These are phyloP conservation scores for Condylura cristata DNA, from an alignment of 2,113 vertebrate species.

Conservation along the genomic window DNA sequence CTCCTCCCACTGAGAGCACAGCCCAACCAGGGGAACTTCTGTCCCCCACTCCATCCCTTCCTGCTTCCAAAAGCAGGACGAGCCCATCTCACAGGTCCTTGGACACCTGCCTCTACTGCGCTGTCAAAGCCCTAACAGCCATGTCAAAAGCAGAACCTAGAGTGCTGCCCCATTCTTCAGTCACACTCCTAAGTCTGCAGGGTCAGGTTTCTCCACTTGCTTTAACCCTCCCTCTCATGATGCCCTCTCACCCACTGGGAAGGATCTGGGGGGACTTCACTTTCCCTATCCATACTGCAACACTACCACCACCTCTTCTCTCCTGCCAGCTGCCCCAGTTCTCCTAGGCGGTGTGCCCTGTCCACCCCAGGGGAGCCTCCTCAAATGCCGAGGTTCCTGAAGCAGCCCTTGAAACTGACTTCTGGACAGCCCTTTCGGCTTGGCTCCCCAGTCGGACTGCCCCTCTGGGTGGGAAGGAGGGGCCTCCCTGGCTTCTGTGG, in stretches of 20 bases:
- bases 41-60: not conserved
- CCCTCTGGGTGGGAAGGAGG: not conserved
- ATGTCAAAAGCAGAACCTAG: too few species aligned
- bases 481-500: not conserved
- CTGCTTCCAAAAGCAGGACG: not conserved
- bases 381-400: not conserved
- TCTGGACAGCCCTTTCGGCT: too few species aligned
- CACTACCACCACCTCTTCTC: not conserved
- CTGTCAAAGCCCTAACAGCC: too few species aligned
- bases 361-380: too few species aligned
- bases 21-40: not conserved
- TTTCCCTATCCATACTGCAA: not conserved
- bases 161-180: not conserved
- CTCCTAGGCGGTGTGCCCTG: not conserved
- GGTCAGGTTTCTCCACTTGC: not conserved
- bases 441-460: not conserved
- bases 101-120: not conserved
- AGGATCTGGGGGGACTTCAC: not conserved
- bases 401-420: too few species aligned
- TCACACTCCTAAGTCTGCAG: not conserved
- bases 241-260: not conserved
- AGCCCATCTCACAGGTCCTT: accelerated
- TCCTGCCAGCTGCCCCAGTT: not conserved
- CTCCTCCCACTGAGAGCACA: not conserved
- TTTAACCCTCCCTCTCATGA: not conserved